Conservation (phyloP, 2,113 vertebrate species). For the Typhlomys cinereus region DNA sequence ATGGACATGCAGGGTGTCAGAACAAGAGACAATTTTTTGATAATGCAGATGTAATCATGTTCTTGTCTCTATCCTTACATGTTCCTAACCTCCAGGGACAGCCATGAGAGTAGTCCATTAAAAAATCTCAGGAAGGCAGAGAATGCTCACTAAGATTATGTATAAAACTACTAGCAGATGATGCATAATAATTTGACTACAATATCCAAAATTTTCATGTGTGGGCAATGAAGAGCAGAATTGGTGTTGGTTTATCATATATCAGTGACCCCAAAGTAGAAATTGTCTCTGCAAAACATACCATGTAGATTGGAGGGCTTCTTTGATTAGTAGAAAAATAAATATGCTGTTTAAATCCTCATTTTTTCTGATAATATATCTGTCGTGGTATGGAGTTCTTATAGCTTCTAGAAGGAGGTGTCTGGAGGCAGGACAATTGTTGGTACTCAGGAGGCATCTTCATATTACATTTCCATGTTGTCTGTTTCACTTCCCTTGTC, state of each 20-base stretch:
- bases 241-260: neutral
- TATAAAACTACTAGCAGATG: neutral
- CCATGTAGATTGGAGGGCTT: neutral
- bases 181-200: neutral
- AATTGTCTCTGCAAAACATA: neutral
- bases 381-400: neutral
- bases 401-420: neutral
- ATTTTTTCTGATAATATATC: neutral
- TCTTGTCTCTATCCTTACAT: neutral
- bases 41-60: neutral
- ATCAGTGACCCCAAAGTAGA: neutral
- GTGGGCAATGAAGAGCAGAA: neutral
- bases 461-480: neutral
- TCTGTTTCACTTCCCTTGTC: neutral
- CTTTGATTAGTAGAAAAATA: neutral
- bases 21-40: neutral
- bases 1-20: neutral
- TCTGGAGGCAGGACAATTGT: neutral
- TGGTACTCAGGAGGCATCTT: neutral
- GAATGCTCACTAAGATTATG: neutral
- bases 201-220: neutral
- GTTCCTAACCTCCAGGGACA: neutral
- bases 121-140: neutral
- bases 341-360: neutral
- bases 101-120: neutral